Evolutionary conservation across 2,113 vertebrate species (phyloP).

Genomic region (Apeltes quadracus): DNA sequence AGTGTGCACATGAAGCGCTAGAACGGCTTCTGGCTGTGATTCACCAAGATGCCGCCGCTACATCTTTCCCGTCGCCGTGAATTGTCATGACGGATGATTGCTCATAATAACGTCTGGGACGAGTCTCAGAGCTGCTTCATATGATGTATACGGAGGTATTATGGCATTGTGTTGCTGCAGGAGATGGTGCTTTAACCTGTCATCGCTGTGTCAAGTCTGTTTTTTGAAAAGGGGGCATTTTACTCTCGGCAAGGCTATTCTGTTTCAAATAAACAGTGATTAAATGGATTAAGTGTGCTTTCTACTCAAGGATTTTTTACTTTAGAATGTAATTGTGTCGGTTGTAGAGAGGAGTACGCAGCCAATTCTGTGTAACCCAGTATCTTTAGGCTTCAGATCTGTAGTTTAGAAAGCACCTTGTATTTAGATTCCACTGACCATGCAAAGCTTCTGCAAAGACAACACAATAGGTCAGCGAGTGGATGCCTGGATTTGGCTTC

Average conservation of each 20-base stretch:
- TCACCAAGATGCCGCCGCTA: slow-evolving; percentile 38
- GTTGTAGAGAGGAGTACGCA: slow-evolving; percentile 21
- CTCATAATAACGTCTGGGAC: slow-evolving; percentile 23
- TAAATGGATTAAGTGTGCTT: slow-evolving; percentile 44
- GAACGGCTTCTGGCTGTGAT: slow-evolving; percentile 52
- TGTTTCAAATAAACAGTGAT: slow-evolving; percentile 51
- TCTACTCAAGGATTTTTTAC: slow-evolving; percentile 24
- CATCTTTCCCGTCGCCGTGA: slow-evolving; percentile 39
- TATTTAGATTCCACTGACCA: slow-evolving; percentile 21
- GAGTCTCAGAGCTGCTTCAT: slow-evolving; percentile 34
- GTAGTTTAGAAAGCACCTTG: slow-evolving; percentile 27
- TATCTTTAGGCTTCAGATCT: slow-evolving; percentile 32
- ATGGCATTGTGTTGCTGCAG: slow-evolving; percentile 32
- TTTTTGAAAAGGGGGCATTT: slow-evolving; percentile 46
- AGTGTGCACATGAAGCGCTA: slow-evolving; percentile 65
- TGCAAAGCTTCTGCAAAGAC: slow-evolving; percentile 16
- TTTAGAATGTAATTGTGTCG: slow-evolving; percentile 44
- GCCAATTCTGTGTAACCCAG: slow-evolving; percentile 33
- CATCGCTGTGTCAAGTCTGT: slow-evolving; percentile 29
- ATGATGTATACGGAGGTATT: slow-evolving; percentile 11
- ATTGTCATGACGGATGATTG: slow-evolving; percentile 54
- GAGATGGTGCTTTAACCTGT: slow-evolving; percentile 38
- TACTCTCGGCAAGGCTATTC: slow-evolving; percentile 41
- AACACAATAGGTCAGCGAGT: slow-evolving; percentile 24
- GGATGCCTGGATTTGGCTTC: slow-evolving; percentile 52